Conservation (phyloP, 2,888 invertebrate species). For the Geotrupes spiniger region DNA sequence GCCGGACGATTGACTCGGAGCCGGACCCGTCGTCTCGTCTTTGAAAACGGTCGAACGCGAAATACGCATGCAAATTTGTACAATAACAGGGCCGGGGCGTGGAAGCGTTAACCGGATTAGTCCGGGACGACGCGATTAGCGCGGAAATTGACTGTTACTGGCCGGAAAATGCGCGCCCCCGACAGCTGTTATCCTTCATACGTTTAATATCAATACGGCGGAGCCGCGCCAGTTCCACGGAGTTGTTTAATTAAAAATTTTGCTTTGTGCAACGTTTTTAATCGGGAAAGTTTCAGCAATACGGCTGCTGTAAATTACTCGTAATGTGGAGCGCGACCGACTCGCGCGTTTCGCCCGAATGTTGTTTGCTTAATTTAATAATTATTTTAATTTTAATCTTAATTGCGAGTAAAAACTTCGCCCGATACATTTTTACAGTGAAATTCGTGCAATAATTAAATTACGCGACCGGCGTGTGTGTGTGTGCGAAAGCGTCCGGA, state of each 20-base stretch:
- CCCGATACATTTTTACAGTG: too few species aligned
- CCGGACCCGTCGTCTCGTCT: not conserved
- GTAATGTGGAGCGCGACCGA: not conserved
- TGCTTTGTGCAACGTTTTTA: slow-evolving; percentile 15
- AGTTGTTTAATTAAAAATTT: slow-evolving; percentile 18
- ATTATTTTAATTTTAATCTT: too few species aligned
- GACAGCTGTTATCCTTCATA: slow-evolving; percentile 34
- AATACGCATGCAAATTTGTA: slow-evolving; percentile 39
- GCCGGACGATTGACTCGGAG: too few species aligned
- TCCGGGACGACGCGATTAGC: slow-evolving; percentile 39
- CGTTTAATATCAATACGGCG: slow-evolving; percentile 15
- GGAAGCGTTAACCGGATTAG: slow-evolving; percentile 40
- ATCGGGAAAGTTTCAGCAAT: slow-evolving; percentile 11
- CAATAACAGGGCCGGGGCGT: slow-evolving; percentile 37
- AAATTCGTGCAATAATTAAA: too few species aligned
- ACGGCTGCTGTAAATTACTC: slow-evolving; percentile 7
- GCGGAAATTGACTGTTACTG: slow-evolving; percentile 45
- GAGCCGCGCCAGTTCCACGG: too few species aligned
- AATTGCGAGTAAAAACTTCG: too few species aligned
- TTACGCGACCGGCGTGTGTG: too few species aligned
- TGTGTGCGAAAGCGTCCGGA: too few species aligned
- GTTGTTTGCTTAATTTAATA: too few species aligned
- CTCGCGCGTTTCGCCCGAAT: too few species aligned
- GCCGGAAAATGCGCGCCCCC: slow-evolving; percentile 37
- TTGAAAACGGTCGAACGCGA: slow-evolving; percentile 5